Evolutionary conservation across 2,888 invertebrate genomes (phyloP), one percentile per base, ranked within the genome.

Genomic region (Allygus modestus): DNA sequence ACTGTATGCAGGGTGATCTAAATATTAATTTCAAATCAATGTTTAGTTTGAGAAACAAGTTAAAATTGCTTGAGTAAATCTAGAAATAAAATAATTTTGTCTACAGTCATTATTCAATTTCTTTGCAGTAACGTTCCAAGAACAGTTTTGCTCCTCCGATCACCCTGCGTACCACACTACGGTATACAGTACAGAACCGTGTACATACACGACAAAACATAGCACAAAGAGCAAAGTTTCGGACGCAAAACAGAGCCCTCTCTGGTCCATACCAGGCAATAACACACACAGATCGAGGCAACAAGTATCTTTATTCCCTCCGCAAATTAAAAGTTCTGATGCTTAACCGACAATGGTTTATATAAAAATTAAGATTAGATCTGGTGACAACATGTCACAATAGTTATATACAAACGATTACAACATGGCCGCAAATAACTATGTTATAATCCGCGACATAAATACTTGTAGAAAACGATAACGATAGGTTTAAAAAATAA

Each of bases 161-260:
- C 54, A 54, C 54, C 54, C 54, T 65, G 2, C 9, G 28, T 65
- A 58, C 58, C 65, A 65, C 65, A 65, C n/a, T n/a, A n/a, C 15
- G 9, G 65, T 65, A 65, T 65, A 65, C 28, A 28, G 65, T 65
- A 65, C 28, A 15, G 65, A 65, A 65, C 65, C 65, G 65, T 65
- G 65, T 31, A 28, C 65, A 65, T 65, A 65, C 65, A 65, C 65
- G 28, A 65, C 65, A 65, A 79, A 79, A 77, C 77, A 77, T 37
- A 79, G 91, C 91, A 91, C 91, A 91, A 90, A 91, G 91, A 91
- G 91, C 91, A 88, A 87, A 88, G 86, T 85, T 84, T 86, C 85
- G 90, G 91, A 91, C 93, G 93, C 93, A 93, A 93, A 93, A 93
- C 91, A 91, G 90, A 91, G 91, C 91, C 91, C 91, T 90, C 91